Evolutionary conservation across 2,888 invertebrate species (phyloP), one percentile per base, ranked within the genome.

Genomic region (Philereme transversata): DNA sequence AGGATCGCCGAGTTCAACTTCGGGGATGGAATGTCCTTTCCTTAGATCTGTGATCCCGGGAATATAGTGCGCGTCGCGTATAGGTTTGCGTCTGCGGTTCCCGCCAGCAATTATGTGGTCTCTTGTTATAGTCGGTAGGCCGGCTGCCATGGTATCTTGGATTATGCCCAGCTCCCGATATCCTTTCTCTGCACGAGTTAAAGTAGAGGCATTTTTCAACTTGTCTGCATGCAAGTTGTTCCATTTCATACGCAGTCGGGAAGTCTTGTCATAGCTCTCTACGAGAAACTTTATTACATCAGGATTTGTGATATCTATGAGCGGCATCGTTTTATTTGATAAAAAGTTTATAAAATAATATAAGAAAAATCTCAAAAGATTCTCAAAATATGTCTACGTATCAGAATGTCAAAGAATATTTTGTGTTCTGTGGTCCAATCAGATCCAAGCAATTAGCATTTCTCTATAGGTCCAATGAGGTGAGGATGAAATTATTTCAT

Each of bases 261-360:
- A 68, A 47, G 79, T 79, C 61, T 79, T 84, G 4, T 83, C 82
- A 68, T 83, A 82, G 49, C 38, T 78, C 57, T 83, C 83, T n/a
- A 76, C 48, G 9, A 83, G 75, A 60, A 83, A 83, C 51, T 78
- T 81, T 53, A 83, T 82, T 0, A 77, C 44, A 35, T 74, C 78
- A 0, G 84, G 83, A 40, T 81, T 81, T 6, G 72, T 81, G 45
- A 82, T 77, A 60, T 83, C 84, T 53, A 75, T 40, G 4, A 74
- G 62, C 43, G 83, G 82, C 83, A 83, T 84, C 58, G 60, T 76
- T 22, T 44, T 8, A 22, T 22, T 22, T 22, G 1, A 22, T 22
- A 2, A 22, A 2, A 22, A 22, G 1, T 22, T 22, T 22, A 22
- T 22, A 22, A 22, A 22, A 22, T 22, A 22, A 22, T 22, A 22